A percentile compares a stretch with the other conserved stretches of the same genome.
These are phyloP conservation scores for Lepidocolaptes lacrymiger DNA, from an alignment of 2,797 vertebrate genomes.

Conservation along the genomic window DNA sequence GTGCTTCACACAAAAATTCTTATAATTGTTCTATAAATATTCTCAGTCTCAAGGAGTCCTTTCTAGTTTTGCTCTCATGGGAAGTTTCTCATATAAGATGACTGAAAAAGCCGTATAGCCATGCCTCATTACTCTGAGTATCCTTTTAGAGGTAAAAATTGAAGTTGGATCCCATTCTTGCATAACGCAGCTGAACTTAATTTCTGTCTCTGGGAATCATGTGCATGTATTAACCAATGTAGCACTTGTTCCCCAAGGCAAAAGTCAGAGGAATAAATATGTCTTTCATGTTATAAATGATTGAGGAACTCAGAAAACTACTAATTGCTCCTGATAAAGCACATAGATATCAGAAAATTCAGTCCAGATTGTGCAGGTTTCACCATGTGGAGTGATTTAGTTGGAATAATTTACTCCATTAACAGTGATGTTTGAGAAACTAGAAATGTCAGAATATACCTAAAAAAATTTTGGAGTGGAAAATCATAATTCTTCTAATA, in stretches of 20 bases:
- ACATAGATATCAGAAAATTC: background rate
- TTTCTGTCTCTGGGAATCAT: conserved; percentile 1
- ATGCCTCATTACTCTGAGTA: background rate
- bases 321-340: background rate
- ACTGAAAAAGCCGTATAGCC: background rate
- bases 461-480: background rate
- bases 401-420: background rate
- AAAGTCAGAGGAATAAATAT: background rate
- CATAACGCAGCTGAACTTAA: background rate
- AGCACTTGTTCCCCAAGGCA: background rate
- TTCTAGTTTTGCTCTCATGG: background rate
- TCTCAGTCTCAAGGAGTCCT: background rate
- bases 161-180: background rate
- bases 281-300: background rate
- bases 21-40: background rate
- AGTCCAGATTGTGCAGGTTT: background rate
- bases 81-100: background rate
- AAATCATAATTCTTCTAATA: background rate
- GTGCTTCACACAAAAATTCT: background rate
- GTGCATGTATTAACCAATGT: background rate
- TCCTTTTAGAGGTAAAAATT: background rate
- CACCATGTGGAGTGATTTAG: background rate
- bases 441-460: background rate
- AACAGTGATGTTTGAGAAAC: background rate
- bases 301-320: background rate